Evolutionary conservation across 2,888 invertebrate species (phyloP).

Genomic region (Chrysotoxum bicinctum): DNA sequence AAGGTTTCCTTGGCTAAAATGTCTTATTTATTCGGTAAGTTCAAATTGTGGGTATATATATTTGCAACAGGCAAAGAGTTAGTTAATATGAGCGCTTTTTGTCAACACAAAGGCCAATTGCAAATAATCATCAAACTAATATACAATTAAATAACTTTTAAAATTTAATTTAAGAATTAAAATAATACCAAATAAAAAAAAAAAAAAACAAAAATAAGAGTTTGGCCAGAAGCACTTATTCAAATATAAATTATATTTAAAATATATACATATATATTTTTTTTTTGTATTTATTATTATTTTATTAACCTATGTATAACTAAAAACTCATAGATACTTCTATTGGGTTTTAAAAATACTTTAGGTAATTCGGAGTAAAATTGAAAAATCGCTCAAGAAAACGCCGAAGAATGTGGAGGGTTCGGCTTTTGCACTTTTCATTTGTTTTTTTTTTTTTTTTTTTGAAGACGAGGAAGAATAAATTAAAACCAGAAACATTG

Average conservation of each 20-base stretch:
- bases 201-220: slow-evolving; percentile 3
- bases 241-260: slow-evolving; percentile 7
- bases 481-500: background rate
- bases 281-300: too few relatives aligned
- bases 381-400: slow-evolving; percentile 33
- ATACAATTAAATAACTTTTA: slow-evolving; percentile 59
- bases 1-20: slow-evolving; percentile 61
- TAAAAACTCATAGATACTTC: background rate
- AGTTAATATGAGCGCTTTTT: slow-evolving; percentile 80
- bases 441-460: background rate
- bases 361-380: slow-evolving; percentile 1
- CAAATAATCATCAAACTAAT: slow-evolving; percentile 82
- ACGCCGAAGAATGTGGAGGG: slow-evolving; percentile 19
- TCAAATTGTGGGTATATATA: slow-evolving; percentile 55
- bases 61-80: slow-evolving; percentile 75
- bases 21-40: slow-evolving; percentile 33
- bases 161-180: slow-evolving; percentile 3
- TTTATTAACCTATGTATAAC: background rate
- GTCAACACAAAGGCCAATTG: slow-evolving; percentile 82
- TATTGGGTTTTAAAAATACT: background rate
- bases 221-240: slow-evolving; percentile 37
- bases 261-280: background rate
- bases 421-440: background rate
- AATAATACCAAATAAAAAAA: slow-evolving; percentile 18
- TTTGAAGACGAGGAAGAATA: background rate